Evolutionary conservation across 1,140 invertebrate species (phyloP).

Genomic region (Drosophila pallidifrons): DNA sequence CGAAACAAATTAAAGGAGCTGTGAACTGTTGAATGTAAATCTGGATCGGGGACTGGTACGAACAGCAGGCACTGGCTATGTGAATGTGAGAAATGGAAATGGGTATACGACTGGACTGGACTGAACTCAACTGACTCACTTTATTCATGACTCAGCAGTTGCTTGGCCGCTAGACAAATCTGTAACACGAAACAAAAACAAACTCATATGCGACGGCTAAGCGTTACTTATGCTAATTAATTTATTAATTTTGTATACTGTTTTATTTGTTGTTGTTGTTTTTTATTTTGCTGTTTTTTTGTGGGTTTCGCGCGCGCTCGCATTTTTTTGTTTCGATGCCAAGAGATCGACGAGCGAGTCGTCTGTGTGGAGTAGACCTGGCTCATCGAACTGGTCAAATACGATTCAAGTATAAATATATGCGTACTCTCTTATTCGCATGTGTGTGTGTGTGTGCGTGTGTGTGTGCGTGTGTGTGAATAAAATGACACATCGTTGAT

Average conservation of each 20-base stretch:
- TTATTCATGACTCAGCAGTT: constrained; percentile 28
- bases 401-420: constrained; percentile 11
- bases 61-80: not conserved
- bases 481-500: constrained; percentile 73
- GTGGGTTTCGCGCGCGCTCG: too few relatives aligned
- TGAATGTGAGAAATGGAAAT: not conserved
- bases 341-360: not conserved
- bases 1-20: too few relatives aligned
- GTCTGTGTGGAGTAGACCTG: too few relatives aligned
- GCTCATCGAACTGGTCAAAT: constrained; percentile 39
- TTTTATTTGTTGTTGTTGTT: constrained; percentile 12
- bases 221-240: constrained; percentile 72
- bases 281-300: too few relatives aligned
- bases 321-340: constrained; percentile 17
- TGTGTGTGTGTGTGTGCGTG: constrained; percentile 32
- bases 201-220: constrained; percentile 28
- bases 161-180: constrained; percentile 67
- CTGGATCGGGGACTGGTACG: not conserved
- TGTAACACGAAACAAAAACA: constrained; percentile 33
- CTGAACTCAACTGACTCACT: constrained; percentile 13
- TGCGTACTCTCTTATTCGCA: not conserved
- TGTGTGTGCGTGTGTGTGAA: constrained; percentile 46
- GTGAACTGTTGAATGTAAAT: not conserved
- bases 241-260: constrained; percentile 60
- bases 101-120: too few relatives aligned